These are phyloP conservation scores for Chaetodon trifasciatus DNA, from an alignment of 2,797 vertebrate species.

Conservation along the genomic window DNA sequence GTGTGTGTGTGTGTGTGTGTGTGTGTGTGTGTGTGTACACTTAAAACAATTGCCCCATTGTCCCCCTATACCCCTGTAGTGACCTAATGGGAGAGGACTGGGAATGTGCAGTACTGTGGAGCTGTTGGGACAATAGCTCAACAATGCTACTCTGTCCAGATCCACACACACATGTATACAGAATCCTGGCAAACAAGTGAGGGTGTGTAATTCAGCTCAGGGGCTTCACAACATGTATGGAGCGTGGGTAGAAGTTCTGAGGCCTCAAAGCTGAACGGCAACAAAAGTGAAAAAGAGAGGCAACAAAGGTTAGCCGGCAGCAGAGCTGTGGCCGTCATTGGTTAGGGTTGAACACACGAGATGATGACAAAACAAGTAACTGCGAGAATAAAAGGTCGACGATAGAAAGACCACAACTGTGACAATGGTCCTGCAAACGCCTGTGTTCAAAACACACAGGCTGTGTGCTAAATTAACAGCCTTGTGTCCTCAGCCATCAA, in stretches of 20 bases:
- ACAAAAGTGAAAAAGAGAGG: slow-evolving; percentile 55
- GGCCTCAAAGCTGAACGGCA: slow-evolving; percentile 51
- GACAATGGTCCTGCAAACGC: slow-evolving; percentile 11
- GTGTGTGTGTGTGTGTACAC: slow-evolving; percentile 14
- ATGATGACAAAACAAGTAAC: slow-evolving; percentile 50
- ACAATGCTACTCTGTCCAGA: slow-evolving; percentile 46
- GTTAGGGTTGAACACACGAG: slow-evolving; percentile 19
- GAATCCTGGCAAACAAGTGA: slow-evolving; percentile 42
- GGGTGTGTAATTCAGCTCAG: slow-evolving; percentile 10
- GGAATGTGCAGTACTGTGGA: slow-evolving; percentile 46
- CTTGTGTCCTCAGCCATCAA: neutral
- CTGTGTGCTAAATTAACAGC: neutral
- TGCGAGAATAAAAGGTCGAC: slow-evolving; percentile 44
- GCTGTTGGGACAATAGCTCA: slow-evolving; percentile 36
- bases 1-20: slow-evolving; percentile 14
- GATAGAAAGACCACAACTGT: slow-evolving; percentile 23
- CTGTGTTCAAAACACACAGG: neutral
- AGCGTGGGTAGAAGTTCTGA: slow-evolving; percentile 41
- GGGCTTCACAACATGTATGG: slow-evolving; percentile 36
- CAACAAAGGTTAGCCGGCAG: slow-evolving; percentile 50
- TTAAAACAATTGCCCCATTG: slow-evolving; percentile 76
- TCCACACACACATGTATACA: slow-evolving; percentile 20
- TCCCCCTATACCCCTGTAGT: slow-evolving; percentile 53
- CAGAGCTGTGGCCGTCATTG: slow-evolving; percentile 29
- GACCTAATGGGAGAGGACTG: slow-evolving; percentile 57